These are phyloP conservation scores for Neomonachus schauinslandi DNA, from an alignment of 2,113 vertebrate species.

Conservation along the genomic window DNA sequence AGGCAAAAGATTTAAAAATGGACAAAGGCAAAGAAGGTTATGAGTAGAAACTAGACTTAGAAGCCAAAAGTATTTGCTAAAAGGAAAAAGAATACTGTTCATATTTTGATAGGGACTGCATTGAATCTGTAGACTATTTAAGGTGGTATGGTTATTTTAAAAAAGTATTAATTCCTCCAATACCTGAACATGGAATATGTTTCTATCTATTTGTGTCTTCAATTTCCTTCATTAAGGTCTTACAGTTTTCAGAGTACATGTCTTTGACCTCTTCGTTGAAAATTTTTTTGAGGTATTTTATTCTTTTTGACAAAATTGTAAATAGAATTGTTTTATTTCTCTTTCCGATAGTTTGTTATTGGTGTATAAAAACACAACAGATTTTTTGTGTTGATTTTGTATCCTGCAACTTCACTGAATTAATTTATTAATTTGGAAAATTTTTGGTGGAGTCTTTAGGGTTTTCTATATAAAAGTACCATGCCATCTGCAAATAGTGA, in stretches of 20 bases:
- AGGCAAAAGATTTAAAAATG: neutral
- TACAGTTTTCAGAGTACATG: neutral
- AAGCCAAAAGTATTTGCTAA: neutral
- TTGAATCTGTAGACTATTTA: neutral
- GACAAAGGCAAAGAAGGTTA: neutral
- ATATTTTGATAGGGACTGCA: neutral
- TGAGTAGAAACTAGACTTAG: neutral
- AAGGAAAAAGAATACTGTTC: neutral
- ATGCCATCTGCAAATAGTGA: neutral
- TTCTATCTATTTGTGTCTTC: neutral
- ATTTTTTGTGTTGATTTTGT: neutral
- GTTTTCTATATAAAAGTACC: neutral
- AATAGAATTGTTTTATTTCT: neutral
- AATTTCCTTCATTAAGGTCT: neutral
- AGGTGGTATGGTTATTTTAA: neutral
- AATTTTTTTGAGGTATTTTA: neutral
- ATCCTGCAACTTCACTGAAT: neutral
- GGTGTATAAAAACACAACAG: neutral
- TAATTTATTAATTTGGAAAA: neutral
- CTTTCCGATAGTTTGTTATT: neutral
- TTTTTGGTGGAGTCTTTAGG: neutral
- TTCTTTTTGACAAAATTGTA: neutral
- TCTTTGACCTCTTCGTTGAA: neutral
- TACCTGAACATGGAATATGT: neutral
- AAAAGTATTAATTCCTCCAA: neutral